phyloP scores from a whole-genome alignment of 2,888 invertebrate genomes.

The Acleris sparsana region DNA sequence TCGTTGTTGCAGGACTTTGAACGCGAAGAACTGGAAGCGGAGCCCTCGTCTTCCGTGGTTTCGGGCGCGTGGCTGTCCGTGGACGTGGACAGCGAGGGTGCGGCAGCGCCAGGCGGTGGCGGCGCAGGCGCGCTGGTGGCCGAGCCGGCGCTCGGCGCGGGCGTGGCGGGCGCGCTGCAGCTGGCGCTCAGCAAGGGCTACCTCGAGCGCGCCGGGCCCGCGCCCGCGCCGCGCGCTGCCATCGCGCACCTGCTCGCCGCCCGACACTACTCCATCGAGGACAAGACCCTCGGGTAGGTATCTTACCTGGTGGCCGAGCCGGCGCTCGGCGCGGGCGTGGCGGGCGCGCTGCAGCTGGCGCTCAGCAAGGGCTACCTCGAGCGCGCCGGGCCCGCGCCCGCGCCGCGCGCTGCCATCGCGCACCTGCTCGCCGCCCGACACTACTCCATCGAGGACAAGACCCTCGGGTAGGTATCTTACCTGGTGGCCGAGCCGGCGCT shows the following conservation, averaged over 20 bases:
- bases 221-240: conserved; percentile 81
- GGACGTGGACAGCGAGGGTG: conserved; percentile 80
- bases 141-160: conserved; percentile 95
- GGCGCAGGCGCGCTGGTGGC: conserved; percentile 87
- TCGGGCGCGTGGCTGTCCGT: conserved; percentile 94
- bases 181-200: conserved; percentile 97
- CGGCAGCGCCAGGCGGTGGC: conserved; percentile 70
- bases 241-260: conserved; percentile 58
- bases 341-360: no score
- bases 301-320: no score
- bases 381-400: conserved; percentile 36
- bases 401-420: conserved; percentile 69
- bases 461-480: conserved; percentile 38
- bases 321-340: no score
- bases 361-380: no score
- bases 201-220: conserved; percentile 91
- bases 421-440: conserved; percentile 52
- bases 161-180: conserved; percentile 95
- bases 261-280: conserved; percentile 50
- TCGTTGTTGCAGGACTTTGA: conserved; percentile 58
- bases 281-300: conserved; percentile 43
- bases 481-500: no score
- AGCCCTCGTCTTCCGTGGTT: conserved; percentile 69
- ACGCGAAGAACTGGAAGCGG: conserved; percentile 73
- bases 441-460: conserved; percentile 51